These are phyloP conservation scores for Danio jaintianensis DNA, from an alignment of 2,797 vertebrate species.

Conservation along the genomic window DNA sequence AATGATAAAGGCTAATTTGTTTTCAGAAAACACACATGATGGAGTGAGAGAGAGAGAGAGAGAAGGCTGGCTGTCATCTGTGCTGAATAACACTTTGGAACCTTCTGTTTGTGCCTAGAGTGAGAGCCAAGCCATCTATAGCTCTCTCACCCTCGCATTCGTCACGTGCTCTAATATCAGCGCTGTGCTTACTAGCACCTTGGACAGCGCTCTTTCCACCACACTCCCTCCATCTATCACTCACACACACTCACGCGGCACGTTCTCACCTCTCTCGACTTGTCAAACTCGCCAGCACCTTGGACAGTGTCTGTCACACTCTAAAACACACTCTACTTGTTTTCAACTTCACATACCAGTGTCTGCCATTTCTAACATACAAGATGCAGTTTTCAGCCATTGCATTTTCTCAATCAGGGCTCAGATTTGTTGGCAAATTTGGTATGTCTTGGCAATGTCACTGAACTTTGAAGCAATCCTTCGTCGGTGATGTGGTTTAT, in stretches of 20 bases:
- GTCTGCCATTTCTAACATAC: constrained; percentile 46
- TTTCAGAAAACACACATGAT: constrained; percentile 49
- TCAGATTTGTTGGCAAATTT: neutral
- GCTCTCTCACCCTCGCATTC: constrained; percentile 40
- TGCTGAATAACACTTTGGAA: constrained; percentile 56
- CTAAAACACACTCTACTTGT: constrained; percentile 38
- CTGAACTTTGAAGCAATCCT: neutral
- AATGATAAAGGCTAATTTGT: constrained; percentile 49
- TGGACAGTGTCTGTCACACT: constrained; percentile 59
- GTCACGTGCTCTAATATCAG: constrained; percentile 29
- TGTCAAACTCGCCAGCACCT: constrained; percentile 59
- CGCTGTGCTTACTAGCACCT: constrained; percentile 43
- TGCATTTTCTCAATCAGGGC: neutral
- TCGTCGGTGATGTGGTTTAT: neutral
- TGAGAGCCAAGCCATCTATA: constrained; percentile 60
- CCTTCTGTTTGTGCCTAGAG: constrained; percentile 63
- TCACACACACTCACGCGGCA: constrained; percentile 55
- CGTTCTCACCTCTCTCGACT: constrained; percentile 56
- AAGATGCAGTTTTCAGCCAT: constrained; percentile 8
- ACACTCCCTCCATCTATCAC: constrained; percentile 35
- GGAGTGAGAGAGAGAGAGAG: constrained; percentile 36
- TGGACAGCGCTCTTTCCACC: constrained; percentile 49
- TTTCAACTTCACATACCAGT: constrained; percentile 29
- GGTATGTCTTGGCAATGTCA: neutral
- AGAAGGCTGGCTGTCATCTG: constrained; percentile 51